A percentile compares a stretch with the other conserved stretches of the same genome.
These are phyloP conservation scores for Battus philenor DNA, from an alignment of 1,140 invertebrate species.

Conservation along the genomic window DNA sequence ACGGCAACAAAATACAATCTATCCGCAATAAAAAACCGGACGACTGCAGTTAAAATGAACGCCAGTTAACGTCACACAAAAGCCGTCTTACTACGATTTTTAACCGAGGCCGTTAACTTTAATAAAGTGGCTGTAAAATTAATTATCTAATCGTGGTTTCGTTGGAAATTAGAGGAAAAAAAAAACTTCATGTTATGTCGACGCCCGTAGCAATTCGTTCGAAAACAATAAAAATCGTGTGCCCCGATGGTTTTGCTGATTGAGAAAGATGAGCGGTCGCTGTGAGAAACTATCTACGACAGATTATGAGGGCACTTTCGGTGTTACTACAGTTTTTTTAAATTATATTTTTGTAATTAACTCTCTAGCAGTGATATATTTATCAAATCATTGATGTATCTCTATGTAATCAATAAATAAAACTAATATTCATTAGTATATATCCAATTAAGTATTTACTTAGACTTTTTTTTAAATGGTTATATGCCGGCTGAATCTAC, in stretches of 20 bases:
- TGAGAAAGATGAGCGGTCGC: constrained; percentile 63
- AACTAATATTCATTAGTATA: too few relatives aligned
- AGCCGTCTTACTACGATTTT: constrained; percentile 43
- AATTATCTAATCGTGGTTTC: constrained; percentile 49
- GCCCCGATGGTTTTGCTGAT: constrained; percentile 57
- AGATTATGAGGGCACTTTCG: constrained; percentile 49
- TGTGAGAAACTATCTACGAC: constrained; percentile 53
- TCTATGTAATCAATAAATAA: too few relatives aligned
- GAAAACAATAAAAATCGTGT: constrained; percentile 71
- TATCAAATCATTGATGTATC: too few relatives aligned
- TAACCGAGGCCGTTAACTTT: constrained; percentile 44
- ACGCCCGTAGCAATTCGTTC: constrained; percentile 52
- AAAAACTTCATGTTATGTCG: constrained; percentile 20
- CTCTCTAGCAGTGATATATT: constrained; percentile 18
- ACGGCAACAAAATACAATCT: constrained; percentile 47
- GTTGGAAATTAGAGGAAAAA: constrained; percentile 33
- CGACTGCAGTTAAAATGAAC: constrained; percentile 30
- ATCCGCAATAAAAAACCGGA: constrained; percentile 48
- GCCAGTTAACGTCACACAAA: constrained; percentile 24
- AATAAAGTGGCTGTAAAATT: constrained; percentile 69
- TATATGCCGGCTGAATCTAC: too few relatives aligned
- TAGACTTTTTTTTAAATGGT: too few relatives aligned
- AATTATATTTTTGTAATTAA: too few relatives aligned
- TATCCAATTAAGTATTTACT: too few relatives aligned
- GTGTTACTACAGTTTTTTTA: constrained; percentile 25